Conservation (phyloP, 2,888 invertebrate genomes). For the Opisthograptis luteolata region DNA sequence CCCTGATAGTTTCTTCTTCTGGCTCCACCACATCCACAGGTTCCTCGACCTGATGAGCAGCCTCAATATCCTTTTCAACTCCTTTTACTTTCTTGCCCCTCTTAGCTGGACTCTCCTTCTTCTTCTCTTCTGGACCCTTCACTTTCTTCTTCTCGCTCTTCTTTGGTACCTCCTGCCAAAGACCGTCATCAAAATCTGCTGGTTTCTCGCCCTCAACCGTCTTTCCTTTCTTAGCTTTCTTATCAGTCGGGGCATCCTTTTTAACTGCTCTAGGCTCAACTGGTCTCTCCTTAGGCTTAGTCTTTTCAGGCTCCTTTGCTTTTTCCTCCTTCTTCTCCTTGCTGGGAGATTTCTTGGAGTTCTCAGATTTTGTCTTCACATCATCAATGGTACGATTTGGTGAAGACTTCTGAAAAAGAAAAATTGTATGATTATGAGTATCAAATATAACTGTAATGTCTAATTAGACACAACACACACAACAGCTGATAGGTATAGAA, state of each 20-base stretch:
- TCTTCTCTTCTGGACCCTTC: conserved; percentile 84
- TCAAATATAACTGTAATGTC: no score
- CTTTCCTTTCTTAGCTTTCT: conserved; percentile 86
- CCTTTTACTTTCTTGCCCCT: conserved; percentile 78
- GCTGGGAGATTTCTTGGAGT: conserved; percentile 81
- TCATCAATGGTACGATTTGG: conserved; percentile 86
- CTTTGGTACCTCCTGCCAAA: conserved; percentile 89
- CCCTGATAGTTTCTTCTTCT: conserved; percentile 71
- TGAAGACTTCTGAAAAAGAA: conserved; percentile 81
- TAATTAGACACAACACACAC: background rate
- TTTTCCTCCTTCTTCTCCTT: conserved; percentile 85
- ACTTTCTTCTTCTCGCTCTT: conserved; percentile 89
- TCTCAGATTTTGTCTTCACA: conserved; percentile 84
- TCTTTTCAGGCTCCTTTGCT: conserved; percentile 76
- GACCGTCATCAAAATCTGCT: conserved; percentile 89
- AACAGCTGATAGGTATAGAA: background rate
- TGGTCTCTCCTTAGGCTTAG: conserved; percentile 72
- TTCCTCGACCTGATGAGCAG: conserved; percentile 54
- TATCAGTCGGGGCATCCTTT: conserved; percentile 74
- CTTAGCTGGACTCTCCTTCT: conserved; percentile 78
- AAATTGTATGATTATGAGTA: background rate
- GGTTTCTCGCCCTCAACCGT: conserved; percentile 86
- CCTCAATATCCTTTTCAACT: conserved; percentile 63
- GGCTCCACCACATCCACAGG: conserved; percentile 49
- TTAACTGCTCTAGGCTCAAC: conserved; percentile 64